A percentile compares a stretch with the other conserved stretches of the same genome.
Evolutionary conservation across 2,113 vertebrate genomes (phyloP).

Genomic region (Girardinichthys multiradiatus): DNA sequence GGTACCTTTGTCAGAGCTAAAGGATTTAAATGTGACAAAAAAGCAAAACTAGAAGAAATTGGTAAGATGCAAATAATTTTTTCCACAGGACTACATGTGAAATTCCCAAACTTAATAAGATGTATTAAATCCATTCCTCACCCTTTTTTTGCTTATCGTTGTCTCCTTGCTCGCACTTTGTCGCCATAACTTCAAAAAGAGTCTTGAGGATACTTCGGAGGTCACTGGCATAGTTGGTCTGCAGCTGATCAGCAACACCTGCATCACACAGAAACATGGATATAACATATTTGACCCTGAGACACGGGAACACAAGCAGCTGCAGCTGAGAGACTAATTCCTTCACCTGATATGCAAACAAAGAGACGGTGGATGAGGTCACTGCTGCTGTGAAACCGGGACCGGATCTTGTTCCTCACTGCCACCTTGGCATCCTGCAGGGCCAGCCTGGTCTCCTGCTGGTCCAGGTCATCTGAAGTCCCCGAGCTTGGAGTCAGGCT

Average conservation of each 20-base stretch:
- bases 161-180: constrained; percentile 89
- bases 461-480: constrained; percentile 83
- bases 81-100: too few relatives aligned
- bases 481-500: constrained; percentile 83
- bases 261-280: constrained; percentile 9
- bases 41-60: too few relatives aligned
- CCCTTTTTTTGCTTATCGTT: constrained; percentile 90
- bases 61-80: too few relatives aligned
- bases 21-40: too few relatives aligned
- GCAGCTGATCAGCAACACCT: constrained; percentile 98
- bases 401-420: constrained; percentile 91
- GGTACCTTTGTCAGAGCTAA: too few relatives aligned
- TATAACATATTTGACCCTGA: background rate
- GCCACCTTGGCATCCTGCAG: constrained; percentile 84
- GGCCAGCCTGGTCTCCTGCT: constrained; percentile 83
- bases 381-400: constrained; percentile 93
- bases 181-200: constrained; percentile 98
- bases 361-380: constrained; percentile 98
- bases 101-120: background rate
- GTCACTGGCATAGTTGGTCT: constrained; percentile 98
- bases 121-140: constrained; percentile 41
- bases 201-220: constrained; percentile 96
- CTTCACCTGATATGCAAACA: constrained; percentile 96
- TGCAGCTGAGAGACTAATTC: background rate
- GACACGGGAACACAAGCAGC: background rate